Percentiles rank a stretch among this genome's conserved stretches.
These are phyloP conservation scores for Crotalus tigris DNA, from an alignment of 2,113 vertebrate genomes.

Conservation along the genomic window DNA sequence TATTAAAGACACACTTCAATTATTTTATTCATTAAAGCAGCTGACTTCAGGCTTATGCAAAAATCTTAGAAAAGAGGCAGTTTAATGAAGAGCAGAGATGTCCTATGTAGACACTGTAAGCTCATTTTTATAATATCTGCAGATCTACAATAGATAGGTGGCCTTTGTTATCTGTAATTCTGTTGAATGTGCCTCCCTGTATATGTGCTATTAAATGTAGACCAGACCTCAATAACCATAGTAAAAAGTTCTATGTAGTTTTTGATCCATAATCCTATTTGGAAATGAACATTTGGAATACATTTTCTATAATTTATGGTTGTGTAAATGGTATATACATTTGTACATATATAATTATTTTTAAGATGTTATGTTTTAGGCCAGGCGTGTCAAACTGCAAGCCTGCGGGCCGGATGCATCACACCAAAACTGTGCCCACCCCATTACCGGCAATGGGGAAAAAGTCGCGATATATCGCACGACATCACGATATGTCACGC, in stretches of 20 bases:
- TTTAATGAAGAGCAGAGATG: not conserved
- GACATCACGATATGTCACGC: too few relatives aligned
- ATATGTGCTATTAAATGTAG: not conserved
- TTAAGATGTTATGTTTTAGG: not conserved
- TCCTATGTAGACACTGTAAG: not conserved
- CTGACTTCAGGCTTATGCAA: not conserved
- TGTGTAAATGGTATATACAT: not conserved
- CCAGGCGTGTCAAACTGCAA: too few relatives aligned
- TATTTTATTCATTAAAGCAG: not conserved
- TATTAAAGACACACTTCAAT: not conserved
- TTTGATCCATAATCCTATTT: not conserved
- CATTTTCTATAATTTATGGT: not conserved
- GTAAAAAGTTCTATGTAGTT: not conserved
- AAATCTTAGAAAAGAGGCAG: not conserved
- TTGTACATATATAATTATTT: not conserved
- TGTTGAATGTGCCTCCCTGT: not conserved
- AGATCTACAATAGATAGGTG: not conserved
- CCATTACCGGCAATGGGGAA: too few relatives aligned
- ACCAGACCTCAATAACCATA: not conserved
- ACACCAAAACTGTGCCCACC: too few relatives aligned
- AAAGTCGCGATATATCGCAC: too few relatives aligned
- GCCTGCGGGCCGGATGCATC: too few relatives aligned
- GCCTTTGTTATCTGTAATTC: not conserved
- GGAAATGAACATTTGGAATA: not conserved
- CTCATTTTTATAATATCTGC: not conserved